Evolutionary conservation across 2,113 vertebrate species (phyloP).

Genomic region (Zosterops borbonicus): DNA sequence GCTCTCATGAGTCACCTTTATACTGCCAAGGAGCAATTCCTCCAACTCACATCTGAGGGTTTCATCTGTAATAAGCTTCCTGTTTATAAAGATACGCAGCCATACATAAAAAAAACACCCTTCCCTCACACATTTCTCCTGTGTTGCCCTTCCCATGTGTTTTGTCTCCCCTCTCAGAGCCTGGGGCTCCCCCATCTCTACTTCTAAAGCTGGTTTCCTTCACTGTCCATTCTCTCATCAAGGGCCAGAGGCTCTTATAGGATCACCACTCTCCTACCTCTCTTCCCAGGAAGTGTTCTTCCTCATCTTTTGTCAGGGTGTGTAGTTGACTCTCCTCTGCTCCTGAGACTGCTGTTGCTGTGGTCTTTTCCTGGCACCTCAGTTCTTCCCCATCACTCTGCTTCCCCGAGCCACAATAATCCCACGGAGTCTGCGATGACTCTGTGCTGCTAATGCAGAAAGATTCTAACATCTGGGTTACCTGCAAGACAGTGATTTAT

Average conservation of each 20-base stretch:
- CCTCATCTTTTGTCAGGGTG: neutral
- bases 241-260: neutral
- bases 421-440: conserved; percentile 7
- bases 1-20: conserved; percentile 66
- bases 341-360: neutral
- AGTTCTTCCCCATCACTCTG: conserved; percentile 7
- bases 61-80: conserved; percentile 22
- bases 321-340: neutral
- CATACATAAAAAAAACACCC: neutral
- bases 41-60: conserved; percentile 36
- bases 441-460: conserved; percentile 66
- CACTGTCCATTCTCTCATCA: neutral
- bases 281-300: neutral
- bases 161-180: neutral
- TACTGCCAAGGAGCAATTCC: conserved; percentile 36
- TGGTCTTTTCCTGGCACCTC: conserved; percentile 16
- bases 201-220: neutral
- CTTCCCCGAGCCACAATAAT: conserved; percentile 23
- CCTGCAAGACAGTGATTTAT: conserved; percentile 64
- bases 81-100: conserved; percentile 8
- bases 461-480: conserved; percentile 76
- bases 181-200: neutral
- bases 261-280: neutral
- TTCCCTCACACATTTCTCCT: neutral
- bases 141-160: neutral